Base-by-base conservation (phyloP, 2,797 vertebrate genomes). In the Spinus pinus region DNA sequence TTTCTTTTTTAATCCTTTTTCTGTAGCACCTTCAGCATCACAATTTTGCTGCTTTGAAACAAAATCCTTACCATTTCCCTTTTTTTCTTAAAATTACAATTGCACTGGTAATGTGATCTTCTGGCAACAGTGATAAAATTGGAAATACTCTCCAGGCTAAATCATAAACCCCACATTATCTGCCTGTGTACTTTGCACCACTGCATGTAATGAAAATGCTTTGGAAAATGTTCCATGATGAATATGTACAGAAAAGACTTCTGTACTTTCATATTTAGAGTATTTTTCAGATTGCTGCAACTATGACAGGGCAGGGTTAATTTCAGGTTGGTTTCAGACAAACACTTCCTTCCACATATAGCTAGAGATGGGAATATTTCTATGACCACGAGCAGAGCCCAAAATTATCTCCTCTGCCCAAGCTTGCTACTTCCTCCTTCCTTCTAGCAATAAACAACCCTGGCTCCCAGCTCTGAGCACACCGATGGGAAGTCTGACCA, bases 391-490 rank as follows among this genome's bases (percentile, higher is more conserved):
- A 57, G 58, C 8, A 20, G 27, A 92, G 66, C 62, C 80, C 81
- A 92, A 83, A 90, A 84, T 88, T 81, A 54, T 61, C 65, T 92
- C 66, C 41, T 71, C 47, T 93, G 51, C 23, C 15, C 0, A 1
- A 83, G 46, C n/a, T 64, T 13, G 28, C 35, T 42, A 33, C 77
- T 94, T 96, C 66, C 73, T 90, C 14, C 58, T 78, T 94, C 67
- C 51, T 81, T 65, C 47, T 24, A 72, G 70, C 61, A 88, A 92
- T 90, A 96, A 96, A 94, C 79, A 88, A 37, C 28, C 20, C 56
- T 2, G 1, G 42, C 33, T 88, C 91, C 62, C 62, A 86, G 70
- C 70, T 90, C 66, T 12, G 23, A 65, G n/a, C n/a, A 57, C 24
- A 49, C 7, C 1, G 0, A n/a, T 3, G 83, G 24, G 28, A 85